phyloP scores from a whole-genome alignment of 2,797 vertebrate genomes.

The Helostoma temminkii region DNA sequence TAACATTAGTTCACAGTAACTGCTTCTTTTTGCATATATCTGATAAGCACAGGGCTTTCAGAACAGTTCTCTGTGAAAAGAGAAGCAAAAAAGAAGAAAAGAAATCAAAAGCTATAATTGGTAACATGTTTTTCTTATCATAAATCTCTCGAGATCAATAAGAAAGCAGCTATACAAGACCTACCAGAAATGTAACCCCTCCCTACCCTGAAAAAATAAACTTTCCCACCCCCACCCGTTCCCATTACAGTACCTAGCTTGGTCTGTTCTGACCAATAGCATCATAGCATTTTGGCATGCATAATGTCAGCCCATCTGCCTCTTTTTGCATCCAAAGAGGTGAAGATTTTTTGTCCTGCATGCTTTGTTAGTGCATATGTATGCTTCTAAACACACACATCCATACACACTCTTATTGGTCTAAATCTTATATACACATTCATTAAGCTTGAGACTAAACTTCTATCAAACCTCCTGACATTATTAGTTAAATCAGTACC shows the following conservation, averaged over 20 bases:
- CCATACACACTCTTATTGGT: conserved; percentile 69
- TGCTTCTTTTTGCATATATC: conserved; percentile 88
- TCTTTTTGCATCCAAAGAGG: conserved; percentile 77
- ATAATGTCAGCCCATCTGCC: conserved; percentile 74
- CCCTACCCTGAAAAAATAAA: conserved; percentile 79
- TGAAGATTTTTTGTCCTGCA: conserved; percentile 77
- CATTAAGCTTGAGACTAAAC: conserved; percentile 77
- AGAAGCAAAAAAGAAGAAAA: conserved; percentile 63
- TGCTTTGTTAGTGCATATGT: conserved; percentile 84
- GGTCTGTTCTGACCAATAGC: conserved; percentile 79
- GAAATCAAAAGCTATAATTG: conserved; percentile 71
- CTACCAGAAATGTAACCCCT: conserved; percentile 70
- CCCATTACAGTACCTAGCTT: conserved; percentile 81
- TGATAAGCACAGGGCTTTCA: conserved; percentile 84
- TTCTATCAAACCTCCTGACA: conserved; percentile 74
- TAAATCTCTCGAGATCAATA: conserved; percentile 74
- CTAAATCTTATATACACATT: conserved; percentile 80
- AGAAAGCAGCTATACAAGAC: conserved; percentile 81
- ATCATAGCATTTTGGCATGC: conserved; percentile 84
- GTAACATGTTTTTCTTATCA: conserved; percentile 71
- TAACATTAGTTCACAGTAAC: conserved; percentile 86
- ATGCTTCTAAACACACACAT: conserved; percentile 79
- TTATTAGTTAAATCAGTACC: conserved; percentile 71
- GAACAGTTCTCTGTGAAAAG: conserved; percentile 84
- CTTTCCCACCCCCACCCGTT: conserved; percentile 65